phyloP scores from a whole-genome alignment of 2,888 invertebrate genomes.

The Arctia plantaginis region DNA sequence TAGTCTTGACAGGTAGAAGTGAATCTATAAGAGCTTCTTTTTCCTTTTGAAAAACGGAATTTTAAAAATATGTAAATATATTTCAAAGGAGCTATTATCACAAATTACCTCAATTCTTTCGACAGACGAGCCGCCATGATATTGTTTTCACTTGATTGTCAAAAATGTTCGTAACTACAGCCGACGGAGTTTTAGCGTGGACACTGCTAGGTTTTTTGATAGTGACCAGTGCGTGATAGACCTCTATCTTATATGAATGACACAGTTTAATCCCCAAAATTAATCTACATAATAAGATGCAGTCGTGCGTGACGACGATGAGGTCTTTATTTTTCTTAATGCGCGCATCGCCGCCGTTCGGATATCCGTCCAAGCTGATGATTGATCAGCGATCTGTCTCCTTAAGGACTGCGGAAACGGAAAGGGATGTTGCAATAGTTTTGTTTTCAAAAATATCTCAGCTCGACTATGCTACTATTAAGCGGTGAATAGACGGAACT shows the following conservation, averaged over 20 bases:
- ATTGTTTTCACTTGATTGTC: background rate
- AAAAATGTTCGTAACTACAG: background rate
- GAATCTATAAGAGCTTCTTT: background rate
- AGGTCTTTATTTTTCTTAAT: constrained; percentile 37
- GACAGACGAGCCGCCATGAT: background rate
- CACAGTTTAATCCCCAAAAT: constrained; percentile 7
- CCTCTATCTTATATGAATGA: background rate
- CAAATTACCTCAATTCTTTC: background rate
- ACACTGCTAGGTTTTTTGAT: background rate
- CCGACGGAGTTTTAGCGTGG: background rate
- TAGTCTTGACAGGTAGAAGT: background rate
- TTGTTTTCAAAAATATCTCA: constrained; percentile 62
- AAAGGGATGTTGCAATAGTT: constrained; percentile 68
- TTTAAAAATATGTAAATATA: background rate
- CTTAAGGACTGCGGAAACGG: constrained; percentile 61
- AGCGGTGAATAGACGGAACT: constrained; percentile 55
- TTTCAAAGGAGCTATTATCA: background rate
- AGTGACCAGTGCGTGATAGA: background rate
- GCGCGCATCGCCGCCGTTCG: constrained; percentile 38
- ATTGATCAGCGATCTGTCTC: constrained; percentile 67
- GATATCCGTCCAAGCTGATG: constrained; percentile 65
- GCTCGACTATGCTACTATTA: constrained; percentile 49
- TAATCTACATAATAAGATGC: constrained; percentile 11
- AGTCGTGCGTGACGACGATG: constrained; percentile 3
- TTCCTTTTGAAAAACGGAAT: background rate